Evolutionary conservation across 2,797 vertebrate species (phyloP), one percentile per base, ranked within the genome.

Genomic region (Hephaestus fuliginosus): DNA sequence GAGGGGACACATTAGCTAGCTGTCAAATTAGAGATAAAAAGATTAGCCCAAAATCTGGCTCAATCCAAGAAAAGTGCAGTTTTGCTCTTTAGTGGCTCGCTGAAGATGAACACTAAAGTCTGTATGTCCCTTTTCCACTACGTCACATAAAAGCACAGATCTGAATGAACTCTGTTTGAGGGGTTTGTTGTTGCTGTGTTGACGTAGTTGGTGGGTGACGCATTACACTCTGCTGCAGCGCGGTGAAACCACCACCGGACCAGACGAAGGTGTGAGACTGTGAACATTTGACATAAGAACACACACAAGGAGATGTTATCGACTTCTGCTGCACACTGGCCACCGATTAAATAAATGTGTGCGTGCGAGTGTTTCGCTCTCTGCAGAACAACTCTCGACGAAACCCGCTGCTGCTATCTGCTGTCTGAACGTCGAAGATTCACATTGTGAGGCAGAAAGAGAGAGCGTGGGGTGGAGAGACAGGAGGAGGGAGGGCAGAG

Each of bases 381-480:
- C 56, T 17, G 28, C 72, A 63, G 44, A 78, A 69, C 53, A 12
- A 20, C 46, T 60, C 53, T 22, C 4, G 51, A 64, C 70, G 70
- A 57, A 64, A 48, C 25, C 22, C 8, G 12, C 44, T 28, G 6
- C 61, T 20, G 48, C 57, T 64, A 10, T 52, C 53, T 55, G 55
- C 43, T 6, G 63, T 60, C 76, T 78, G 65, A 80, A 56, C 3
- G 73, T 51, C 20, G 14, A 73, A 81, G 65, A 80, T 39, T 57
- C 70, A 76, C 60, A 64, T 22, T 51, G 41, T 55, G 36, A 63
- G 80, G 80, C 58, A 62, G 78, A 51, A 64, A 46, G 51, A 65
- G 18, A 53, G 52, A 60, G 78, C 55, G 86, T 88, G 74, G 78
- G 86, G 55, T 20, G 74, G 2, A 64, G 67, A n/a, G 62, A 41